Evolutionary conservation across 2,797 vertebrate genomes (phyloP).

Genomic region (Tapera naevia): DNA sequence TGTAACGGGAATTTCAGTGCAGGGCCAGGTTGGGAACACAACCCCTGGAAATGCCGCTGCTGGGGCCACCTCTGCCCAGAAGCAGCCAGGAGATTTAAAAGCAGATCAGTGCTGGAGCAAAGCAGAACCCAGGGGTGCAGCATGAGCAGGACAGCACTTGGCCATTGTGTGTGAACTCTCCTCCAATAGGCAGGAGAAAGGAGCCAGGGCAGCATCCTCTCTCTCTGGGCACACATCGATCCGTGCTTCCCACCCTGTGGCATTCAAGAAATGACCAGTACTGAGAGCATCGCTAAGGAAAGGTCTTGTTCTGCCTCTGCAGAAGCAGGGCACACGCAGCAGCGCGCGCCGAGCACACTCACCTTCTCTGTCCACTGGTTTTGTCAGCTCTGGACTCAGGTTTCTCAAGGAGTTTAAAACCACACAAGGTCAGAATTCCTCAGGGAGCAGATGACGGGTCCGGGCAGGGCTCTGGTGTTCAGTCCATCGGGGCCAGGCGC

Average conservation of each 20-base stretch:
- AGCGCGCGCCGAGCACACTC: not conserved
- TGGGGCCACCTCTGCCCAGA: not conserved
- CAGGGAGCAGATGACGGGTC: not conserved
- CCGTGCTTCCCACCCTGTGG: rapidly evolving
- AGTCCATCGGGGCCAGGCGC: rapidly evolving
- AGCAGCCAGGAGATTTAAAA: not conserved
- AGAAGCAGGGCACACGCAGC: not conserved
- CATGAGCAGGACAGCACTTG: too few relatives aligned
- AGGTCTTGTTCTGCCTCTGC: not conserved
- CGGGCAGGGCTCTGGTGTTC: rapidly evolving
- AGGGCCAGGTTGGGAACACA: not conserved
- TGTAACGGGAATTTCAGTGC: not conserved
- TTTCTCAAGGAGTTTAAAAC: not conserved
- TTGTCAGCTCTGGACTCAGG: not conserved
- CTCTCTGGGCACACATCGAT: rapidly evolving
- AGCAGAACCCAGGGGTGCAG: not conserved
- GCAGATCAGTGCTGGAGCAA: not conserved
- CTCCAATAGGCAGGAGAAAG: not conserved
- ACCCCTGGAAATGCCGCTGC: rapidly evolving
- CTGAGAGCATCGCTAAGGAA: not conserved
- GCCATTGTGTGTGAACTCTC: not conserved
- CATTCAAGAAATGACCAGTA: rapidly evolving
- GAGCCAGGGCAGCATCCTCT: not conserved
- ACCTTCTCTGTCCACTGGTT: not conserved
- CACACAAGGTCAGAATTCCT: not conserved